Conservation (phyloP, 1,140 invertebrate species). For the Eupeodes corollae region DNA sequence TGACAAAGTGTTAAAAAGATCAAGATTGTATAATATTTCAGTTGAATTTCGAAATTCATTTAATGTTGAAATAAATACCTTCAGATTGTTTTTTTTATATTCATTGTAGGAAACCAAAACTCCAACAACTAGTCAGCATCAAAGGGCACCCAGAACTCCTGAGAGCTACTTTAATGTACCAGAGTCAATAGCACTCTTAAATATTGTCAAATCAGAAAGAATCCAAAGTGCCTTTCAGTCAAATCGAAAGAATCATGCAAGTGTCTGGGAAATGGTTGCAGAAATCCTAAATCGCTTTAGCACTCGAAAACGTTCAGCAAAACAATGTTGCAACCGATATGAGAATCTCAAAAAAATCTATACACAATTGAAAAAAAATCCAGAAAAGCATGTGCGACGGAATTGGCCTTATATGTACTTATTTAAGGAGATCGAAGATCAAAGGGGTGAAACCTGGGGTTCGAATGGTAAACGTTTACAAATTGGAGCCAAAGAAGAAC, state of each 20-base stretch:
- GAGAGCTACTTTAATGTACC: slow-evolving; percentile 36
- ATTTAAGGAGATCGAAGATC: slow-evolving; percentile 35
- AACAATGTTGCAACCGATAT: slow-evolving; percentile 35
- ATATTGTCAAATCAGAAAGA: slow-evolving; percentile 34
- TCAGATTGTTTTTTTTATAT: too few species aligned
- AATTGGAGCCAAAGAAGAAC: slow-evolving; percentile 26
- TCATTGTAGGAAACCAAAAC: slow-evolving; percentile 26
- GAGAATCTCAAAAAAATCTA: slow-evolving; percentile 36
- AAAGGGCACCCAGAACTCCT: slow-evolving; percentile 32
- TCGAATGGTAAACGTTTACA: slow-evolving; percentile 31
- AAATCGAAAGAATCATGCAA: slow-evolving; percentile 35
- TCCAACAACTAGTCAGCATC: slow-evolving; percentile 24
- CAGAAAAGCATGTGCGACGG: slow-evolving; percentile 30
- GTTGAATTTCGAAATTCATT: too few species aligned
- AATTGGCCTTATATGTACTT: slow-evolving; percentile 37
- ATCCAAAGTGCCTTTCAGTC: slow-evolving; percentile 36
- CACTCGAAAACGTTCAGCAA: slow-evolving; percentile 26
- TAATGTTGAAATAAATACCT: too few species aligned
- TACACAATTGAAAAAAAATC: slow-evolving; percentile 34
- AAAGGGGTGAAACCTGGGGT: slow-evolving; percentile 34
- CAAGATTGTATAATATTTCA: too few species aligned
- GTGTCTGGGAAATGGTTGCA: slow-evolving; percentile 36
- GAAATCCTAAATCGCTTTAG: slow-evolving; percentile 34
- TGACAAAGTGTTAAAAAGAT: too few species aligned
- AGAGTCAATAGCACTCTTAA: slow-evolving; percentile 31